Conservation (phyloP, 1,140 invertebrate genomes). For the Drosophila saltans region DNA sequence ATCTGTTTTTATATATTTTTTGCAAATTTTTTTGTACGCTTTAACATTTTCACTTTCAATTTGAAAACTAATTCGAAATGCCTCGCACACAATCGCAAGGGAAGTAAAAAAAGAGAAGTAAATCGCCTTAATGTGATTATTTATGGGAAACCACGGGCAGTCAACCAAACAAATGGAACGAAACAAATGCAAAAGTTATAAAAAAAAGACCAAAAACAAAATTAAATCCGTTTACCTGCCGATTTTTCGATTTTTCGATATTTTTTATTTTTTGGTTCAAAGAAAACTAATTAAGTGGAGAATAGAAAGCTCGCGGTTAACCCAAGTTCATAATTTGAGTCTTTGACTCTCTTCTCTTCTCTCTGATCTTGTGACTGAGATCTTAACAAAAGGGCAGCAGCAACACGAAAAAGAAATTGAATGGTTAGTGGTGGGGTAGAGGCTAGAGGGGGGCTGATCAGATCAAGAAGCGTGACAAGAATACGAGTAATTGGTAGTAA, state of each 20-base stretch:
- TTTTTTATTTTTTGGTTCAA: constrained; percentile 6
- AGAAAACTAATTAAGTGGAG: constrained; percentile 75
- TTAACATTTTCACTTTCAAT: constrained; percentile 64
- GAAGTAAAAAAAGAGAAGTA: constrained; percentile 35
- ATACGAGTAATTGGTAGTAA: constrained; percentile 33
- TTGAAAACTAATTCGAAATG: constrained; percentile 12
- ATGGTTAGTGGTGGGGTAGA: neutral
- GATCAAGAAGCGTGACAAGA: constrained; percentile 56
- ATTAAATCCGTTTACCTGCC: constrained; percentile 71
- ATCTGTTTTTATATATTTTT: constrained; percentile 31
- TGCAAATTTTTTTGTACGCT: neutral
- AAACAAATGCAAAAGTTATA: neutral
- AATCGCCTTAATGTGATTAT: constrained; percentile 54
- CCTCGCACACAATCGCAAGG: neutral
- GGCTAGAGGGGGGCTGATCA: neutral
- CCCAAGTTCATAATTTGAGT: constrained; percentile 40
- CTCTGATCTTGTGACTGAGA: constrained; percentile 13
- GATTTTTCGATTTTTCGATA: constrained; percentile 4
- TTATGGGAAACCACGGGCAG: constrained; percentile 56
- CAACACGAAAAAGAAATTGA: constrained; percentile 22
- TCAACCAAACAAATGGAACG: constrained; percentile 14
- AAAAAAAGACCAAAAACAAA: constrained; percentile 23
- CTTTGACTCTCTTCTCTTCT: constrained; percentile 27
- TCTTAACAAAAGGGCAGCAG: constrained; percentile 28
- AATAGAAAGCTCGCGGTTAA: constrained; percentile 67